Evolutionary conservation across 2,888 invertebrate species (phyloP), one percentile per base, ranked within the genome.

Genomic region (Cheiracanthium punctorium): DNA sequence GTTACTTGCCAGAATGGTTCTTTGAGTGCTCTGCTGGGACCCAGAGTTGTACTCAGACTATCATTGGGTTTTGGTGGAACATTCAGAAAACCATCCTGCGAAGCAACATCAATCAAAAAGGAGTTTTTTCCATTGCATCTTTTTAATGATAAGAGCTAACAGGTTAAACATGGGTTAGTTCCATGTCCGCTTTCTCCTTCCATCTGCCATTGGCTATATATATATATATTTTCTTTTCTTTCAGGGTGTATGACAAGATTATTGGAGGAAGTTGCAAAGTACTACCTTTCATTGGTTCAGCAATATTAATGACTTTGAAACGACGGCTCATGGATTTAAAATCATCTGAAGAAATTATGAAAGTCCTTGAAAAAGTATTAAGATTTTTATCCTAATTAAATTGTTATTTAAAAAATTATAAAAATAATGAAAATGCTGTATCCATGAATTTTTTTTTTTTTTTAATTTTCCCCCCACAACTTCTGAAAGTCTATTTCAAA

Each of bases 241-340:
- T 69, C 52, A 88, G 88, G 65, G 41, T 88, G 24, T 88, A 41
- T 69, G 88, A 88, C 43, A 88, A 88, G 67, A 48, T 88, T 8
- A 88, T 88, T 70, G 88, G 86, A 1, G 86, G 88, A 24, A 69
- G 71, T 8, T 80, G 64, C 28, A 86, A 77, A 58, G 79, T 88
- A 30, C 52, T 88, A 37, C 52, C 79, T 5, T 88, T 30, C 79
- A 82, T 88, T 32, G 82, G 79, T 30, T 69, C 79, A n/a, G 77
- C 88, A 17, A 37, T 88, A 29, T 52, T 88, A 4, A 71, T 79
- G 0, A 72, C 67, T 64, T 29, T 58, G 4, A 73, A 71, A 28
- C 69, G 73, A 32, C 24, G 41, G 12, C 67, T 88, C 7, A 29
- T 88, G n/a, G 32, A 29, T 8, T 37, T 71, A 32, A 30, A 71